Evolutionary conservation across 2,888 invertebrate genomes (phyloP).

Genomic region (Acanthosepion pharaonis): DNA sequence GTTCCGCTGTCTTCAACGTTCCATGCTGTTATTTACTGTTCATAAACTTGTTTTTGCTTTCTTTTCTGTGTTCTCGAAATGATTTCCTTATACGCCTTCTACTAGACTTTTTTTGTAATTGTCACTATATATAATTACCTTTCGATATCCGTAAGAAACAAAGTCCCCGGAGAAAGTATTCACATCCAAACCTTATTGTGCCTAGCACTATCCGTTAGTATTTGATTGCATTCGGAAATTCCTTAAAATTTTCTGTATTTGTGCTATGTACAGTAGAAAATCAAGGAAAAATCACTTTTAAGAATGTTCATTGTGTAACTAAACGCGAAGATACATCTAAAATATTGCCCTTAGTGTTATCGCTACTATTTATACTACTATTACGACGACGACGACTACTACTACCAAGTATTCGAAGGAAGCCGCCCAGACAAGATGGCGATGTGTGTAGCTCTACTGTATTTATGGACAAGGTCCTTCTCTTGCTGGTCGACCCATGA

Average conservation of each 20-base stretch:
- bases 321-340: not conserved
- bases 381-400: not conserved
- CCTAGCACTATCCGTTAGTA: not conserved
- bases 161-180: not conserved
- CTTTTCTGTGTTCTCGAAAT: not conserved
- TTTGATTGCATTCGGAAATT: not conserved
- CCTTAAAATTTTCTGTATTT: not conserved
- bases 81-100: not conserved
- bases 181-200: not conserved
- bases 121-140: not conserved
- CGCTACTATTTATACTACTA: not conserved
- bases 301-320: not conserved
- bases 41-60: too few relatives aligned
- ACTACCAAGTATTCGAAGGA: not conserved
- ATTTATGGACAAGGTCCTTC: constrained; percentile 1
- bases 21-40: too few relatives aligned
- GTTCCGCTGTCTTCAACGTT: too few relatives aligned
- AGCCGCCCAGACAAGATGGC: constrained; percentile 33
- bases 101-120: not conserved
- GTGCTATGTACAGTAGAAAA: not conserved
- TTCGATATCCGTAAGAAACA: too few relatives aligned
- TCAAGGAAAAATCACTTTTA: not conserved
- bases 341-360: not conserved
- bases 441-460: not conserved
- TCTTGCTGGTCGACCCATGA: not conserved